Evolutionary conservation across 2,797 vertebrate genomes (phyloP).

Genomic region (Sebastolobus alascanus): DNA sequence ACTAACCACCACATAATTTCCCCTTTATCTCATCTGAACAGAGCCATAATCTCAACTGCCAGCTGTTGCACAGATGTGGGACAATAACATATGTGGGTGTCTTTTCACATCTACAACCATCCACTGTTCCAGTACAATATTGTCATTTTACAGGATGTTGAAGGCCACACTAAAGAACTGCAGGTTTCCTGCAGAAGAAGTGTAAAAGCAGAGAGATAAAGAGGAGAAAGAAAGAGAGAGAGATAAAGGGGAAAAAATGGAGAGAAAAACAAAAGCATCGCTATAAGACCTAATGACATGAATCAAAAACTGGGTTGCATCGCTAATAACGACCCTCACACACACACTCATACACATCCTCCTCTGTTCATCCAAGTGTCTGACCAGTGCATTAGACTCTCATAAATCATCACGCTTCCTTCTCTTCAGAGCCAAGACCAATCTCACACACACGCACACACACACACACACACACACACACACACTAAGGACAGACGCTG

Average conservation of each 20-base stretch:
- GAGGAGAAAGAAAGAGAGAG: background rate
- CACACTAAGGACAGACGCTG: conserved; percentile 44
- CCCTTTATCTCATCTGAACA: background rate
- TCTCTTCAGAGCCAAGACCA: conserved; percentile 29
- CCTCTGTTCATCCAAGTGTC: conserved; percentile 33
- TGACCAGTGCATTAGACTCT: conserved; percentile 53
- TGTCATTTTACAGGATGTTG: background rate
- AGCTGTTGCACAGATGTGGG: background rate
- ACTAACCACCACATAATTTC: background rate
- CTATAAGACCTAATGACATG: background rate
- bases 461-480: conserved; percentile 35
- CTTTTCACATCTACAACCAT: background rate
- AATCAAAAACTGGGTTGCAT: background rate
- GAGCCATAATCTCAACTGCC: background rate
- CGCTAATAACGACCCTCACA: background rate
- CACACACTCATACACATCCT: conserved; percentile 9
- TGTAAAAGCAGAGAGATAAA: background rate
- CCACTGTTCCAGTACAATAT: background rate
- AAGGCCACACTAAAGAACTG: background rate
- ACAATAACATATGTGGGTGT: background rate
- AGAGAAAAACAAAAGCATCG: background rate
- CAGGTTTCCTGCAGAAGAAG: background rate
- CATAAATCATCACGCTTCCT: conserved; percentile 68
- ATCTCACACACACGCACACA: conserved; percentile 24
- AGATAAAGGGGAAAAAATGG: background rate